Base-by-base conservation (phyloP, 2,113 vertebrate genomes). In the Copsychus sechellarum region DNA sequence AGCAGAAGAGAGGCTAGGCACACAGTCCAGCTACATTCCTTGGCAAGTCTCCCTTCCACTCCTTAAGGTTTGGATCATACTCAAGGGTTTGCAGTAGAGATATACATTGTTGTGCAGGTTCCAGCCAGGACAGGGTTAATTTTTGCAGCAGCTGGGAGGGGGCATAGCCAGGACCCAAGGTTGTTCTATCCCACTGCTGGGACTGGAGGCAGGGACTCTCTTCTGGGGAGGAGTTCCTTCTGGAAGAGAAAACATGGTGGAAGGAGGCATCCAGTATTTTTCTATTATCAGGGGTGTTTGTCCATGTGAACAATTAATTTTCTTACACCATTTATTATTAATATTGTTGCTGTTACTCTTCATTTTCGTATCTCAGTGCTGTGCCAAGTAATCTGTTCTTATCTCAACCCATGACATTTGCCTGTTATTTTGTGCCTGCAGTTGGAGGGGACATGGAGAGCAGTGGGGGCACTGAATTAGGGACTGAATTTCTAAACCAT, bases 151-250 rank as follows among this genome's bases (percentile, higher is more conserved):
- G 0, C 16, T 45, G 14, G 16, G 16, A 60, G 28, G 7, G 3
- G 11, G 2, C 23, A 24, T 45, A 13, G 13, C 8, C 11, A 66
- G 24, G 45, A 40, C 8, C 13, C 38, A n/a, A 25, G 11, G n/a
- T 9, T 53, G 7, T 18, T 66, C 53, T 60, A 1, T n/a, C 18
- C 2, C 13, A 22, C 25, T 89, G 13, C 19, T 5, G 9, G 12
- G 15, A 3, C 11, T 60, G 12, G 38, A 33, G 23, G 11, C 29
- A 81, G n/a, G 13, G 23, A 38, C 28, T 24, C 26, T 29, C 8
- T 29, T 43, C 23, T 0, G 0, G 15, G 33, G 19, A 45, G 28
- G 4, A 2, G 11, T 11, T 51, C 38, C 38, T 45, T 66, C 23
- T 0, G 0, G 16, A 40, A 26, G 8, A 40, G 54, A 45, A 89